Evolutionary conservation across 1,140 invertebrate genomes (phyloP).

Genomic region (Lepidurus apus): DNA sequence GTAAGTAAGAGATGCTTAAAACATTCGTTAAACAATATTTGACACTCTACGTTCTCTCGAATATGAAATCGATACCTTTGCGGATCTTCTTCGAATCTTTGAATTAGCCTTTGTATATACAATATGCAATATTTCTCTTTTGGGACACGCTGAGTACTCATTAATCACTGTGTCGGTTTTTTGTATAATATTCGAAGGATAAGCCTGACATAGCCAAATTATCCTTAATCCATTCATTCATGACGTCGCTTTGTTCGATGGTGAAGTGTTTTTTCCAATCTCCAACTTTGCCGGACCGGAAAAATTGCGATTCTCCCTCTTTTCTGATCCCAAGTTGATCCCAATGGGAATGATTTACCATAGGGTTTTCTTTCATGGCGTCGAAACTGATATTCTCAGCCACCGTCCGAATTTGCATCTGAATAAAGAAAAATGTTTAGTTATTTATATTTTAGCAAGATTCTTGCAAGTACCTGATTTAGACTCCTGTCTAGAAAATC

Average conservation of each 20-base stretch:
- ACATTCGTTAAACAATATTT: no score
- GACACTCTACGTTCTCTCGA: no score
- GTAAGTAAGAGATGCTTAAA: no score
- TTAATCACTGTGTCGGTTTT: background rate
- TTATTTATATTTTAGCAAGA: background rate
- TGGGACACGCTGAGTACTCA: no score
- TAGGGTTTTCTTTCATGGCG: constrained; percentile 30
- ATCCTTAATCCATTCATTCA: constrained; percentile 30
- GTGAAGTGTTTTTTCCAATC: constrained; percentile 32
- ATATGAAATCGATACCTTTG: no score
- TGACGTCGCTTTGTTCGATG: constrained; percentile 9
- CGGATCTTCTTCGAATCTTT: no score
- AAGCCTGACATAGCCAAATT: constrained; percentile 22
- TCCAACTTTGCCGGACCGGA: constrained; percentile 32
- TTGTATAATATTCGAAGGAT: constrained; percentile 28
- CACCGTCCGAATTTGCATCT: constrained; percentile 15
- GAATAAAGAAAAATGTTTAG: background rate
- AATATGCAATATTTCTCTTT: no score
- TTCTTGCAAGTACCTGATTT: background rate
- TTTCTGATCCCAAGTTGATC: constrained; percentile 29
- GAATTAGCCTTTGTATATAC: no score
- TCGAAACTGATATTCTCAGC: constrained; percentile 31
- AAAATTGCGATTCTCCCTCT: constrained; percentile 26
- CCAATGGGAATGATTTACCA: constrained; percentile 33
- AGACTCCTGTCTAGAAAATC: constrained; percentile 24